Evolutionary conservation across 2,113 vertebrate species (phyloP).

Genomic region (Tenebrosternarchus preto): DNA sequence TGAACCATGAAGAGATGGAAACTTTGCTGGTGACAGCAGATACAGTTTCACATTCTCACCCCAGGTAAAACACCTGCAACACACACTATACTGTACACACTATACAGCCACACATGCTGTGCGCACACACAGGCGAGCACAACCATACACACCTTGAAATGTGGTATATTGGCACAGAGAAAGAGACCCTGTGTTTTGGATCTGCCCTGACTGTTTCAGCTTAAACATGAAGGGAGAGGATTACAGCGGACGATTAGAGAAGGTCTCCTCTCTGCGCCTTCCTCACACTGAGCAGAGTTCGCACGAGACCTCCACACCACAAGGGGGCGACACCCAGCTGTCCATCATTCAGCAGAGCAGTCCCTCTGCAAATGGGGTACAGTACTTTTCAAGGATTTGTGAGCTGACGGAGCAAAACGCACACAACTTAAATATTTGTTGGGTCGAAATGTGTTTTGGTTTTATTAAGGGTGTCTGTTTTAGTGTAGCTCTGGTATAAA

Average conservation of each 20-base stretch:
- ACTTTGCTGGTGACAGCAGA: conserved; percentile 77
- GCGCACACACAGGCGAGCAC: not conserved
- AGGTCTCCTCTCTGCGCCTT: conserved; percentile 62
- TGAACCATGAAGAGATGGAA: conserved; percentile 92
- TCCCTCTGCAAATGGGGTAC: conserved; percentile 60
- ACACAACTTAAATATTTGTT: too few species aligned
- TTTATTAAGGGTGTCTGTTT: too few species aligned
- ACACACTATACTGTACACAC: not conserved
- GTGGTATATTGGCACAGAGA: not conserved
- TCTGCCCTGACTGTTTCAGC: conserved; percentile 52
- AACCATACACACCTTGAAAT: not conserved
- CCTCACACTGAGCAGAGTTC: conserved; percentile 58
- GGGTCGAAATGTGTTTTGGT: too few species aligned
- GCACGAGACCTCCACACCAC: conserved; percentile 64
- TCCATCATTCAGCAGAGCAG: conserved; percentile 48
- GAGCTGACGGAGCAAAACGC: too few species aligned
- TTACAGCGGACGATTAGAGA: conserved; percentile 58
- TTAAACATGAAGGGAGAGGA: conserved; percentile 65
- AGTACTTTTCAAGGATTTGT: not conserved
- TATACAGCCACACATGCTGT: not conserved
- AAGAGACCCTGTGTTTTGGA: not conserved
- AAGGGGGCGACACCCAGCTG: conserved; percentile 64
- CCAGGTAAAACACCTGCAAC: conserved; percentile 72
- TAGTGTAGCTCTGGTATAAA: too few species aligned
- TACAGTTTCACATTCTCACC: conserved; percentile 66